A percentile compares a stretch with the other conserved stretches of the same genome.
phyloP scores from a whole-genome alignment of 2,113 vertebrate species.

The Pachyramphus minor region DNA sequence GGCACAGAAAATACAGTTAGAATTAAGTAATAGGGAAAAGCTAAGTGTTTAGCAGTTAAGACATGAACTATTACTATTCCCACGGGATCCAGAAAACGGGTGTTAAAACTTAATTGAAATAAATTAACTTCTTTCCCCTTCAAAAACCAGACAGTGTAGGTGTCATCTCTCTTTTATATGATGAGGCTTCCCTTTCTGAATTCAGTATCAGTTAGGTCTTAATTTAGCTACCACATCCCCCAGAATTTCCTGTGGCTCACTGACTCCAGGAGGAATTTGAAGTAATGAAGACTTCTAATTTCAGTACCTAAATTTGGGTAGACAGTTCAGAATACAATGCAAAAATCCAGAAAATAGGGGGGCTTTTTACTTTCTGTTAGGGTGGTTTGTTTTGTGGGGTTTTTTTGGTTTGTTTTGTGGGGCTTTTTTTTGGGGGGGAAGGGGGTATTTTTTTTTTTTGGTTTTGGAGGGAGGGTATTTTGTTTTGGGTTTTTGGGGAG shows the following conservation, averaged over 20 bases:
- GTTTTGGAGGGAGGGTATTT: background rate
- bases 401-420: too few species aligned
- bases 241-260: background rate
- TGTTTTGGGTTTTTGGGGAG: background rate
- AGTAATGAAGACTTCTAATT: background rate
- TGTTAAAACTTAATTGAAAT: background rate
- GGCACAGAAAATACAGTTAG: background rate
- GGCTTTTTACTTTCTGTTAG: background rate
- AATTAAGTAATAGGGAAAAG: background rate
- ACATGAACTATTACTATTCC: background rate
- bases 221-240: background rate
- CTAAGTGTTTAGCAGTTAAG: background rate
- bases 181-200: background rate
- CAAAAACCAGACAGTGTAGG: background rate
- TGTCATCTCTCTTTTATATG: background rate
- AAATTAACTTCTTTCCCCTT: background rate
- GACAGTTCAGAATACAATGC: background rate
- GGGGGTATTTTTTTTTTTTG: too few species aligned
- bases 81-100: background rate
- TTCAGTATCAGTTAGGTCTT: background rate
- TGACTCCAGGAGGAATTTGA: background rate
- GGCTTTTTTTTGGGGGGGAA: background rate
- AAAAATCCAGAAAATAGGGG: background rate
- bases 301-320: background rate
- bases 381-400: too few species aligned